These are phyloP conservation scores for Myrmophylax atrothorax DNA, from an alignment of 2,113 vertebrate species.

Conservation along the genomic window DNA sequence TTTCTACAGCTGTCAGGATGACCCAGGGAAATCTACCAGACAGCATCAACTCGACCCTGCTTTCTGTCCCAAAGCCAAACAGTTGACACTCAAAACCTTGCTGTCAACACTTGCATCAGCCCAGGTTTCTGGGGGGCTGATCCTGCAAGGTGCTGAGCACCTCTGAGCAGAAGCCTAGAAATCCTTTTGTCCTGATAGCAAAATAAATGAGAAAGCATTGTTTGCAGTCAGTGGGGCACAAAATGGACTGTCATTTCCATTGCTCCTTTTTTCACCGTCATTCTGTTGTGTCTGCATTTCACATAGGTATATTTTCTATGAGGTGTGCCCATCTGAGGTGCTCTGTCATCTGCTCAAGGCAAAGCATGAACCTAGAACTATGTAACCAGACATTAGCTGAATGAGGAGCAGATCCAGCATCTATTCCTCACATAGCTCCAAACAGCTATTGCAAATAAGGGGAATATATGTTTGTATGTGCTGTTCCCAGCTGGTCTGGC, in stretches of 20 bases:
- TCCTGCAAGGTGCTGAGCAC: neutral
- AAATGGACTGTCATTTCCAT: neutral
- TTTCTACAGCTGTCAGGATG: constrained; percentile 50
- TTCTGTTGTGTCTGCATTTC: neutral
- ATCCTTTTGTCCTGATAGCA: neutral
- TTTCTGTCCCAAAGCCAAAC: constrained; percentile 44
- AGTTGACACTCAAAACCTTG: neutral
- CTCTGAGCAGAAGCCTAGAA: neutral
- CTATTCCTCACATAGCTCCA: neutral
- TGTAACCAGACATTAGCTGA: neutral
- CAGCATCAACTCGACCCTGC: neutral
- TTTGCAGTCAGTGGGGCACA: neutral
- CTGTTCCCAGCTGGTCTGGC: neutral
- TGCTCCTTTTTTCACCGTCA: neutral
- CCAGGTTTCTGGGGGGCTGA: neutral
- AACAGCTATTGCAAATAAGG: neutral
- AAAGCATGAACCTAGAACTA: neutral
- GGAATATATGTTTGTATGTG: neutral
- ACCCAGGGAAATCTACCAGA: constrained; percentile 49
- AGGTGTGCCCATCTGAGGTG: neutral
- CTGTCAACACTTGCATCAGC: neutral
- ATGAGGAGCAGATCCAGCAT: neutral
- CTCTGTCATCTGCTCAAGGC: neutral
- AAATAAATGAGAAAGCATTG: neutral
- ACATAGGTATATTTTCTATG: fast-evolving